A percentile compares a stretch with the other conserved stretches of the same genome.
Conservation (phyloP, 2,113 vertebrate genomes). For the Thomomys bottae region DNA sequence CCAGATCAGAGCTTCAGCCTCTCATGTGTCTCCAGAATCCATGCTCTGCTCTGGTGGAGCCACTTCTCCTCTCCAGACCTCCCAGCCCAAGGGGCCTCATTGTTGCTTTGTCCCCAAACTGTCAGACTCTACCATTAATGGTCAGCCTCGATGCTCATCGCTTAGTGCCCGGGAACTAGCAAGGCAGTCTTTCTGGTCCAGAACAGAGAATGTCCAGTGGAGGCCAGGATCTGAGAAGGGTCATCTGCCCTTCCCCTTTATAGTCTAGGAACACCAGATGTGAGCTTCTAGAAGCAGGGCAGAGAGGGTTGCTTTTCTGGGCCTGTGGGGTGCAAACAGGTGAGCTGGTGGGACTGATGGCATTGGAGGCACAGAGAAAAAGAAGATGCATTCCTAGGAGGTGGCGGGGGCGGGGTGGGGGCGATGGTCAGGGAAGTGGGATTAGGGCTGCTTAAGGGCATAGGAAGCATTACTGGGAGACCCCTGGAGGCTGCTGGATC, state of each 20-base stretch:
- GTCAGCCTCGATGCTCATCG: background rate
- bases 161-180: background rate
- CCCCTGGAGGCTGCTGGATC: background rate
- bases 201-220: background rate
- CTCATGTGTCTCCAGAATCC: background rate
- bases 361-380: background rate
- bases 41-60: background rate
- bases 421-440: background rate
- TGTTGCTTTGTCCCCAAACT: background rate
- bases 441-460: background rate
- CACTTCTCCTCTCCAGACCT: background rate
- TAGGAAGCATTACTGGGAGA: background rate
- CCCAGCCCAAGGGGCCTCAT: background rate
- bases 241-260: background rate
- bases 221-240: rapidly evolving
- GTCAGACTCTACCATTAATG: background rate
- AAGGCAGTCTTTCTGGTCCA: background rate
- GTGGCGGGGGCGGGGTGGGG: too few relatives aligned
- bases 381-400: background rate
- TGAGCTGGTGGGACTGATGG: rapidly evolving
- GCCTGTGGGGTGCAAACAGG: background rate
- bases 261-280: background rate
- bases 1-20: too few relatives aligned
- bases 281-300: background rate
- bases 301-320: background rate